Evolutionary conservation across 2,113 vertebrate genomes (phyloP), one percentile per base, ranked within the genome.

Genomic region (Malaclemys terrapin): DNA sequence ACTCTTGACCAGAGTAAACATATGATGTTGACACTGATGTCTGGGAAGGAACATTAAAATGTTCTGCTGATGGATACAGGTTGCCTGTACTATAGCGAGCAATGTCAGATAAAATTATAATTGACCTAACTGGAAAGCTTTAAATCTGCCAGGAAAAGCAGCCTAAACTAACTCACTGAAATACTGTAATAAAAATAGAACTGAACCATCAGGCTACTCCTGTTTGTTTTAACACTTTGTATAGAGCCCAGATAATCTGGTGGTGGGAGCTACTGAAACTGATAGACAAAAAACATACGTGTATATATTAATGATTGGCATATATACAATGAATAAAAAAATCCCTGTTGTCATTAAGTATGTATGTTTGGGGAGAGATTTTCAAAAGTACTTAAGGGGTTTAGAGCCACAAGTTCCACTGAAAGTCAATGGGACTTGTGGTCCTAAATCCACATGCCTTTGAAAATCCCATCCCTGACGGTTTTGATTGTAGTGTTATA

Each of bases 31-130:
- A 25, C 87, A 85, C 1, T 76, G 42, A 76, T 53, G 93, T 90
- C 4, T 8, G 82, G 92, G 85, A 53, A 5, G 1, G 3, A 10
- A 89, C 65, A 20, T 17, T 80, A 45, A 14, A 82, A 53, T 35
- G 8, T 10, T 54, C 38, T 17, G 29, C 59, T 25, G 49, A 19
- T 75, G 52, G 8, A 59, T 75, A 4, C 1, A 0, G 54, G 81
- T 22, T 80, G 2, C 6, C 50, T 80, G 72, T 16, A 49, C 4
- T 80, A 93, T n/a, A 76, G 53, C 29, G 31, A 80, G 57, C 17
- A 75, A 9, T 0, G 0, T 69, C 10, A 31, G 20, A 13, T 75
- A 31, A 93, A 29, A 6, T 85, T 62, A 47, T 27, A 84, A 29
- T 27, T 80, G 82, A 45, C 5, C 1, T n/a, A 56, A 80, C 0